phyloP scores from a whole-genome alignment of 2,888 invertebrate species.

The Tigriopus californicus region DNA sequence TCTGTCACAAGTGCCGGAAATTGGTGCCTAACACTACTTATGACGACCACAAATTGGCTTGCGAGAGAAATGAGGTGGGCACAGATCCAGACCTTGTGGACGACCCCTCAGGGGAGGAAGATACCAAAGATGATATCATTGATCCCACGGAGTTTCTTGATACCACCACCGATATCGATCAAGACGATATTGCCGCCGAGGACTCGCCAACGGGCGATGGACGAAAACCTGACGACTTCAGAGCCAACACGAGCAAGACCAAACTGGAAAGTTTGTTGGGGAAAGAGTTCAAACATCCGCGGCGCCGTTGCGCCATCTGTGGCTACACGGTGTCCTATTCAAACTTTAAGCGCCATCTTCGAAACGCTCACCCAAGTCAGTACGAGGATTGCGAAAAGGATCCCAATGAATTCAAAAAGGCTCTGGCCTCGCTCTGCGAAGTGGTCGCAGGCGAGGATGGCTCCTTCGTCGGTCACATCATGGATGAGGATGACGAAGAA shows the following conservation, averaged over 20 bases:
- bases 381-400: neutral
- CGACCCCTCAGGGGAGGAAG: neutral
- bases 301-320: slow-evolving; percentile 11
- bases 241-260: slow-evolving; percentile 10
- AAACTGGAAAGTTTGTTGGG: slow-evolving; percentile 12
- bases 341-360: slow-evolving; percentile 11
- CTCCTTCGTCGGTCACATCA: neutral
- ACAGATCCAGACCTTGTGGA: neutral
- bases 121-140: neutral
- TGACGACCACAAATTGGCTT: slow-evolving; percentile 4
- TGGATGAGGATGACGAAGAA: neutral
- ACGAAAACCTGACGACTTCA: slow-evolving; percentile 4
- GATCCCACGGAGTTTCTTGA: neutral
- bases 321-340: slow-evolving; percentile 14
- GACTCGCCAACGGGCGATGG: neutral
- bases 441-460: neutral
- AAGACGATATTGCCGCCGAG: neutral
- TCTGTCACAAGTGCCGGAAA: slow-evolving; percentile 15
- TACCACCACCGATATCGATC: neutral
- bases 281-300: slow-evolving; percentile 16
- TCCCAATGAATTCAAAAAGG: slow-evolving; percentile 1
- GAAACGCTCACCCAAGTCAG: slow-evolving; percentile 8
- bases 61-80: neutral
- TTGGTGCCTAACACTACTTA: slow-evolving; percentile 8
- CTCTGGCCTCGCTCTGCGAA: neutral